phyloP scores from a whole-genome alignment of 2,888 invertebrate species.

The Dolomedes plantarius region DNA sequence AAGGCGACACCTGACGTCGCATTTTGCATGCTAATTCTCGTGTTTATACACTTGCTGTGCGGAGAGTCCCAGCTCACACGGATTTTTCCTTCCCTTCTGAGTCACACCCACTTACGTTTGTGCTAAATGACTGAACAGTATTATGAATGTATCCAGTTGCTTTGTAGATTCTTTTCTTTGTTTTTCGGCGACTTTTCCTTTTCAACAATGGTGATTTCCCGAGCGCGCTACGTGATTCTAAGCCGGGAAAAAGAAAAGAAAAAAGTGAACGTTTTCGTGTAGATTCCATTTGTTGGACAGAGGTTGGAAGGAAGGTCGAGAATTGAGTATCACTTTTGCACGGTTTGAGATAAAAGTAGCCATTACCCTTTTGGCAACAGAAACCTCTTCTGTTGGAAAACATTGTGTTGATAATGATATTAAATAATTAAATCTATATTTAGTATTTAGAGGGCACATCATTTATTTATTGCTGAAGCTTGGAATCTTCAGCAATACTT shows the following conservation, averaged over 20 bases:
- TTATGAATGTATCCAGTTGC: neutral
- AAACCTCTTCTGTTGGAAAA: too few relatives aligned
- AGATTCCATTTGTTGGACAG: too few relatives aligned
- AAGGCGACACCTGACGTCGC: neutral
- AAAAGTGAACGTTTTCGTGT: neutral
- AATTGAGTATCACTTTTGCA: too few relatives aligned
- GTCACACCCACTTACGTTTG: slow-evolving; percentile 1
- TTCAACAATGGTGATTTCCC: neutral
- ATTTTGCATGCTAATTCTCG: slow-evolving; percentile 1
- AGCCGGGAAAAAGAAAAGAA: neutral
- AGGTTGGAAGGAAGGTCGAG: too few relatives aligned
- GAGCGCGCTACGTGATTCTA: neutral
- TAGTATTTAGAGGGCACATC: too few relatives aligned
- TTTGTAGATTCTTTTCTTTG: neutral
- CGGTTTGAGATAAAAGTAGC: too few relatives aligned
- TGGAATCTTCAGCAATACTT: too few relatives aligned
- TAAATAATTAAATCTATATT: too few relatives aligned
- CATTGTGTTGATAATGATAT: too few relatives aligned
- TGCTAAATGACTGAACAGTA: neutral
- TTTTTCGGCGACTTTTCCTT: neutral
- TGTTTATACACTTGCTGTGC: neutral
- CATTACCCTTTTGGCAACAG: too few relatives aligned
- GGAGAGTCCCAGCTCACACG: neutral
- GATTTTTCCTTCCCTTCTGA: neutral
- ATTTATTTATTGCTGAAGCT: too few relatives aligned